A percentile compares a stretch with the other conserved stretches of the same genome.
phyloP scores from a whole-genome alignment of 2,797 vertebrate species.

The Tapera naevia region DNA sequence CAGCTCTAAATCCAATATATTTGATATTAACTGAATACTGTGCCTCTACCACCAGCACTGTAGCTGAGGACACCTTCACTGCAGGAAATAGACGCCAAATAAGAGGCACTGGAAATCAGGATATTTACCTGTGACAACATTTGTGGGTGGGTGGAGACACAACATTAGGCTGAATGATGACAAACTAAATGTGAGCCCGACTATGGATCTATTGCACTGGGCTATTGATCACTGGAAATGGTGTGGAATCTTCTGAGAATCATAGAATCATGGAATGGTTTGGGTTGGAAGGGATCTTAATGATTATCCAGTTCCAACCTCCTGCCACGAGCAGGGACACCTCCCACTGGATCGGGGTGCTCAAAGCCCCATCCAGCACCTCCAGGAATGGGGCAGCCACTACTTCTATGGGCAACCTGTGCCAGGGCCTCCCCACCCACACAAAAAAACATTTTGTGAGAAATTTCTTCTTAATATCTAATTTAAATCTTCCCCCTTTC shows the following conservation, averaged over 20 bases:
- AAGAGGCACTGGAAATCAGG: neutral
- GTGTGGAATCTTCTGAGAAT: neutral
- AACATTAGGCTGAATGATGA: neutral
- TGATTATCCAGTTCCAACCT: no score
- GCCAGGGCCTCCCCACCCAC: no score
- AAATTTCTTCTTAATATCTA: no score
- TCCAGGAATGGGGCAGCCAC: no score
- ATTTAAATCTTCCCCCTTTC: no score
- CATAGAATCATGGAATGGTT: neutral
- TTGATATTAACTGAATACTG: neutral
- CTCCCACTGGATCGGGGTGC: no score
- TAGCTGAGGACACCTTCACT: neutral
- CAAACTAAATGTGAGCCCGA: neutral
- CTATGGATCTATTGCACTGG: neutral
- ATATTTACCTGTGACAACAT: neutral
- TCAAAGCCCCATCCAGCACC: no score
- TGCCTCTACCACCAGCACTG: neutral
- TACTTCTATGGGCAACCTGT: no score
- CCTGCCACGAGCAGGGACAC: no score
- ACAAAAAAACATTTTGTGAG: no score
- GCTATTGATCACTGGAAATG: neutral
- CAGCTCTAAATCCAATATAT: neutral
- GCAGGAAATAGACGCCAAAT: neutral
- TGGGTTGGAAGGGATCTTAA: no score
- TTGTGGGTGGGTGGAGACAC: neutral